phyloP scores from a whole-genome alignment of 2,888 invertebrate species.

The Drosophila anomelani region DNA sequence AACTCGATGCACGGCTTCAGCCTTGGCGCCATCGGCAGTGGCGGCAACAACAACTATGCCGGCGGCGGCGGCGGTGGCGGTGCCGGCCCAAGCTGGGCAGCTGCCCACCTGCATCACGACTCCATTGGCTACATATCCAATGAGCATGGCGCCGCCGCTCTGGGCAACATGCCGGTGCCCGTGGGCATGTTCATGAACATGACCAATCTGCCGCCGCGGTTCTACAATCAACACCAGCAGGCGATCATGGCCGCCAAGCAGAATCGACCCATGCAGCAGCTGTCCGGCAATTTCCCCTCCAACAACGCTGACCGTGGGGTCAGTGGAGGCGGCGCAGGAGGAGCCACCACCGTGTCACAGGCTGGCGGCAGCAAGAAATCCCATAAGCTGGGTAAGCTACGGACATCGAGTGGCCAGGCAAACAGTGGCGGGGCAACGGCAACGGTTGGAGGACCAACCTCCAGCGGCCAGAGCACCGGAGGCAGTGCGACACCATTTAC shows the following conservation, averaged over 20 bases:
- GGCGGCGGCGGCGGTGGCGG: slow-evolving; percentile 26
- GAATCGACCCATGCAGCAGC: slow-evolving; percentile 77
- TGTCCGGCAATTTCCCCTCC: slow-evolving; percentile 9
- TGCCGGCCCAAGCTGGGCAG: slow-evolving; percentile 46
- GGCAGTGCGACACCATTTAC: slow-evolving; percentile 86
- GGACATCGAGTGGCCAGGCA: not conserved
- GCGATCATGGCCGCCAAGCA: slow-evolving; percentile 86
- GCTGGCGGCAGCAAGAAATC: slow-evolving; percentile 27
- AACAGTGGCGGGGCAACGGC: not conserved
- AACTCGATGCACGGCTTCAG: slow-evolving; percentile 6
- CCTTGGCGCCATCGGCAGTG: slow-evolving; percentile 1
- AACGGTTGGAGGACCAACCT: not conserved
- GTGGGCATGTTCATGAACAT: slow-evolving; percentile 98
- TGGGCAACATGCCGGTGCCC: slow-evolving; percentile 95
- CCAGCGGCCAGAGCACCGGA: slow-evolving; percentile 80
- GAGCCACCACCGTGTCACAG: not conserved
- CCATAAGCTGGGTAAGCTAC: slow-evolving; percentile 18
- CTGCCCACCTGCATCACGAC: slow-evolving; percentile 88
- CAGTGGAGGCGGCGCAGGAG: not conserved
- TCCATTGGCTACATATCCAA: slow-evolving; percentile 97
- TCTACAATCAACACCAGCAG: slow-evolving; percentile 91
- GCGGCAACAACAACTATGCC: slow-evolving; percentile 19
- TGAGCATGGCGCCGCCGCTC: slow-evolving; percentile 90
- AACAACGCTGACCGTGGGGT: not conserved
- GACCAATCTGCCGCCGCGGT: slow-evolving; percentile 91